phyloP scores from a whole-genome alignment of 2,113 vertebrate species.

The Azemiops feae region DNA sequence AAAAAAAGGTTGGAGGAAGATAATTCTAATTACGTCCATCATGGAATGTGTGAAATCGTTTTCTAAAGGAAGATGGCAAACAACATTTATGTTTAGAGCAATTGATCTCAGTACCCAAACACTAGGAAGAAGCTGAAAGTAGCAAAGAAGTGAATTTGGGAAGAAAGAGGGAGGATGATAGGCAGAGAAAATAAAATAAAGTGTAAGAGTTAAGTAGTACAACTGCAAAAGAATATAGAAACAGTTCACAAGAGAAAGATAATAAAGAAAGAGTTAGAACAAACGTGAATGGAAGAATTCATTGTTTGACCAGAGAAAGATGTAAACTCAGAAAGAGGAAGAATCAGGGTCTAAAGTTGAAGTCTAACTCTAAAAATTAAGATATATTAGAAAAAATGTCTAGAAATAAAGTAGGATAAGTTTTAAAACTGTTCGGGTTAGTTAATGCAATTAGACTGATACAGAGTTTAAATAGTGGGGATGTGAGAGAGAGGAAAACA shows the following conservation, averaged over 20 bases:
- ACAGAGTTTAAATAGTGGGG: not conserved
- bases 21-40: not conserved
- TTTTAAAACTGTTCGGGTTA: not conserved
- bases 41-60: not conserved
- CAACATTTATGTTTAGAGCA: not conserved
- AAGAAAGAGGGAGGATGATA: not conserved
- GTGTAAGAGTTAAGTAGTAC: not conserved
- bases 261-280: not conserved
- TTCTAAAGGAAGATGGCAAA: not conserved
- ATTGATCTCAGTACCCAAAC: not conserved
- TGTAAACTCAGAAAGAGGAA: not conserved
- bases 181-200: not conserved
- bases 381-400: not conserved
- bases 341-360: not conserved
- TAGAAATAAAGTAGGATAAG: not conserved
- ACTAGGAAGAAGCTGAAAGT: not conserved
- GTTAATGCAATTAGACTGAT: not conserved
- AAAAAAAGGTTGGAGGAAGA: not conserved
- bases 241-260: not conserved
- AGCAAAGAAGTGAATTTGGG: not conserved
- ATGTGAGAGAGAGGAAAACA: not conserved
- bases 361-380: not conserved
- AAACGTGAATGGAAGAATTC: not conserved
- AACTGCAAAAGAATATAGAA: not conserved
- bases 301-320: not conserved